Evolutionary conservation across 1,140 invertebrate genomes (phyloP).

Genomic region (Drosophila serrata): DNA sequence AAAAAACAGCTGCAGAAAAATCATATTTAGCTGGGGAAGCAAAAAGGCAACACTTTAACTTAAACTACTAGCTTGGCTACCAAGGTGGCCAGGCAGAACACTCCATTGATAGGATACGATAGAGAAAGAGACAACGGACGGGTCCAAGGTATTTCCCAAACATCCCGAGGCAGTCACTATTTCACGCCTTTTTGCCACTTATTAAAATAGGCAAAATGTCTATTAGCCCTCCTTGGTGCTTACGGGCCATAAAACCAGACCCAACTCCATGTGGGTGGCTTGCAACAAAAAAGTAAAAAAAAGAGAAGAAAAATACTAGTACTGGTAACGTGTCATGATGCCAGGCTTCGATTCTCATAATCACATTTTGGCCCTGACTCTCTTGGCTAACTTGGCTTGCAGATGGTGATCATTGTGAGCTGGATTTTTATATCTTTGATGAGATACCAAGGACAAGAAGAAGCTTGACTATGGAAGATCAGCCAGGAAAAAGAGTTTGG

Average conservation of each 20-base stretch:
- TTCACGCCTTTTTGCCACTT: slow-evolving; percentile 82
- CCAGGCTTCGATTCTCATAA: slow-evolving; percentile 40
- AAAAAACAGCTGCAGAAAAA: slow-evolving; percentile 76
- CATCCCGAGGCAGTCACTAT: slow-evolving; percentile 59
- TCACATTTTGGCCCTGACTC: slow-evolving; percentile 17
- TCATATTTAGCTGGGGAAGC: slow-evolving; percentile 67
- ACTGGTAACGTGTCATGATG: slow-evolving; percentile 28
- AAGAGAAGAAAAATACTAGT: neutral
- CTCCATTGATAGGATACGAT: slow-evolving; percentile 66
- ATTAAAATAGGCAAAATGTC: slow-evolving; percentile 84
- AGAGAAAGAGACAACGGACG: slow-evolving; percentile 33
- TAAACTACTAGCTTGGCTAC: slow-evolving; percentile 26
- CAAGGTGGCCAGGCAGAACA: slow-evolving; percentile 42
- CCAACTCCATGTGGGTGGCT: slow-evolving; percentile 40
- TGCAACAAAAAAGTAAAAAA: neutral
- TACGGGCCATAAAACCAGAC: slow-evolving; percentile 10
- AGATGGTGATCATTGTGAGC: slow-evolving; percentile 37
- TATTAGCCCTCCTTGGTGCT: slow-evolving; percentile 57
- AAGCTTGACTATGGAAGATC: neutral
- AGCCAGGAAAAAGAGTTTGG: neutral
- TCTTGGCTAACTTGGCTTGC: slow-evolving; percentile 11
- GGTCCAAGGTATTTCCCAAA: slow-evolving; percentile 50
- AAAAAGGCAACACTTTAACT: slow-evolving; percentile 38
- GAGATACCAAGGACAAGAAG: slow-evolving; percentile 23
- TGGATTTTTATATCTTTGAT: slow-evolving; percentile 17